These are phyloP conservation scores for Pachypsylla venusta DNA, from an alignment of 1,140 invertebrate species.

Conservation along the genomic window DNA sequence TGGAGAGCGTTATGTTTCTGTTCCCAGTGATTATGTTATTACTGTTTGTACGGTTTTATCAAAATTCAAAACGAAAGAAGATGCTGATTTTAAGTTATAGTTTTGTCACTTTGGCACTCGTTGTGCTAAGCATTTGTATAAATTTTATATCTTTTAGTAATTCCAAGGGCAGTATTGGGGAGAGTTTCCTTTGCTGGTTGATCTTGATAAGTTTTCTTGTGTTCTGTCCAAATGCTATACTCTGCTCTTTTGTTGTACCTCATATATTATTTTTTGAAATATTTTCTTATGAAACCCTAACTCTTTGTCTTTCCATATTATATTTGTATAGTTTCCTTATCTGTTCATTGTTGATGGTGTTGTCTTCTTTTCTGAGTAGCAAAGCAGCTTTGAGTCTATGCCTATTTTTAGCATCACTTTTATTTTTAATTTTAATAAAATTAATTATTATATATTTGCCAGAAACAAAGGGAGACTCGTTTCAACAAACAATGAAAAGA, in stretches of 20 bases:
- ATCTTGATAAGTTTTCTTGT: not conserved
- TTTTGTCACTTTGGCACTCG: not conserved
- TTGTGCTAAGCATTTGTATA: not conserved
- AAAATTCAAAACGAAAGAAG: not conserved
- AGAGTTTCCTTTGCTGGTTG: not conserved
- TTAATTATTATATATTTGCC: not conserved
- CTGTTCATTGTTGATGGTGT: not conserved
- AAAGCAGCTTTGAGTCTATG: not conserved
- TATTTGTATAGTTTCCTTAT: not conserved
- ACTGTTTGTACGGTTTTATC: not conserved
- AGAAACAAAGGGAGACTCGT: not conserved
- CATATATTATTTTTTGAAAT: slow-evolving; percentile 4
- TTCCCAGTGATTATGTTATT: not conserved
- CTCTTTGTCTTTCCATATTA: not conserved
- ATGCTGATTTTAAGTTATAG: not conserved
- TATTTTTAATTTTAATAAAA: not conserved
- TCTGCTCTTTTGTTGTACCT: not conserved
- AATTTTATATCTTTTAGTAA: not conserved
- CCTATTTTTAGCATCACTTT: not conserved
- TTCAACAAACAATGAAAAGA: slow-evolving; percentile 4
- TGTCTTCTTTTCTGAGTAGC: not conserved
- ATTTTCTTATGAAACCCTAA: not conserved
- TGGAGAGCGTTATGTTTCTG: not conserved
- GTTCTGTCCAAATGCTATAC: not conserved
- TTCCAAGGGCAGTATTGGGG: not conserved